Evolutionary conservation across 2,797 vertebrate species (phyloP).

Genomic region (Erethizon dorsatum): DNA sequence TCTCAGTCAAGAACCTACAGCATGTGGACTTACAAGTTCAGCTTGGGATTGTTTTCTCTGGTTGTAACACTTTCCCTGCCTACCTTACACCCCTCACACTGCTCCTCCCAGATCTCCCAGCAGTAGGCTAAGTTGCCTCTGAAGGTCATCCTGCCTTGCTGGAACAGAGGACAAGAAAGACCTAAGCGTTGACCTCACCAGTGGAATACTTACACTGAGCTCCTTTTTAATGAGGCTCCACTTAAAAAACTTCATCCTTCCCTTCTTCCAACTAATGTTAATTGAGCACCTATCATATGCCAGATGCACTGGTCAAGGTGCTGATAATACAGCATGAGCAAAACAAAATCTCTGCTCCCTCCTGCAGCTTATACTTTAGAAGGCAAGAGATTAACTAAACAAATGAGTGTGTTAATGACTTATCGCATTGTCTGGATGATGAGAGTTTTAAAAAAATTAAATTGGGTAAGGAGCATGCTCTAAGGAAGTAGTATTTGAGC

Average conservation of each 20-base stretch:
- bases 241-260: neutral
- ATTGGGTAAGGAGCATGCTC: neutral
- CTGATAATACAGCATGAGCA: neutral
- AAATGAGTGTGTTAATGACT: neutral
- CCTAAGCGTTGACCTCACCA: neutral
- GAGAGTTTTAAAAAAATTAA: neutral
- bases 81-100: fast-evolving
- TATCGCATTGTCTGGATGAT: neutral
- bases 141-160: neutral
- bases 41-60: neutral
- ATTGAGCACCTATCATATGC: neutral
- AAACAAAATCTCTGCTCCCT: neutral
- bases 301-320: neutral
- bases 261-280: neutral
- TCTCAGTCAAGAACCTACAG: neutral
- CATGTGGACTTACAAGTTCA: neutral
- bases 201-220: neutral
- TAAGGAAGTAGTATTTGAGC: neutral
- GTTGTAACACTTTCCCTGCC: neutral
- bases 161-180: neutral
- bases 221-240: neutral
- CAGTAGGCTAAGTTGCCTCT: neutral
- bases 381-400: neutral
- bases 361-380: neutral
- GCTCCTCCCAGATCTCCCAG: neutral